phyloP scores from a whole-genome alignment of 2,888 invertebrate genomes.

The Tenthredo amoena region DNA sequence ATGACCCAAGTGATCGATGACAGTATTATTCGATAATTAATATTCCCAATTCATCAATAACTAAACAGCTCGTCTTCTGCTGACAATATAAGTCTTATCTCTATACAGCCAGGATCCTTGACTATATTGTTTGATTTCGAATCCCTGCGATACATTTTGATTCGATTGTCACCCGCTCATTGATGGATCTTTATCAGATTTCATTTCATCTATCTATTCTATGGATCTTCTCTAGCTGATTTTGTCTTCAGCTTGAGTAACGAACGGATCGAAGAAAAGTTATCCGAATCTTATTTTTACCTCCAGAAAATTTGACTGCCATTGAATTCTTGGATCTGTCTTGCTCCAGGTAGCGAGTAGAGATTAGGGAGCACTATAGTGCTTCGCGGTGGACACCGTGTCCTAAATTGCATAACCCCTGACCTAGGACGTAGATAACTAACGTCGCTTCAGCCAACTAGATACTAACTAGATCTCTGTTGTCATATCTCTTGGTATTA shows the following conservation, averaged over 20 bases:
- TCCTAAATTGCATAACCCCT: constrained; percentile 79
- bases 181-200: not conserved
- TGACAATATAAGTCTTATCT: not conserved
- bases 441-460: constrained; percentile 62
- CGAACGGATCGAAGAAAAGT: not conserved
- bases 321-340: not conserved
- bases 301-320: not conserved
- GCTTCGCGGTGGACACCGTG: constrained; percentile 79
- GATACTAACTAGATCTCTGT: constrained; percentile 68
- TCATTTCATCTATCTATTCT: not conserved
- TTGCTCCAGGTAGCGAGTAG: not conserved
- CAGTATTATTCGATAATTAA: not conserved
- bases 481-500: constrained; percentile 64
- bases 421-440: constrained; percentile 78
- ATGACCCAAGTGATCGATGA: no score
- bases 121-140: not conserved
- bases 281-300: not conserved
- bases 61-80: not conserved
- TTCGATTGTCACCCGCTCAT: not conserved
- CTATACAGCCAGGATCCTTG: not conserved
- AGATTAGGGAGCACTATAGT: constrained; percentile 68
- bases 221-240: not conserved
- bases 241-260: not conserved
- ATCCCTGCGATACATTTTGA: not conserved
- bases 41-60: not conserved